Evolutionary conservation across 2,888 invertebrate species (phyloP), one percentile per base, ranked within the genome.

Genomic region (Pollenia labialis): DNA sequence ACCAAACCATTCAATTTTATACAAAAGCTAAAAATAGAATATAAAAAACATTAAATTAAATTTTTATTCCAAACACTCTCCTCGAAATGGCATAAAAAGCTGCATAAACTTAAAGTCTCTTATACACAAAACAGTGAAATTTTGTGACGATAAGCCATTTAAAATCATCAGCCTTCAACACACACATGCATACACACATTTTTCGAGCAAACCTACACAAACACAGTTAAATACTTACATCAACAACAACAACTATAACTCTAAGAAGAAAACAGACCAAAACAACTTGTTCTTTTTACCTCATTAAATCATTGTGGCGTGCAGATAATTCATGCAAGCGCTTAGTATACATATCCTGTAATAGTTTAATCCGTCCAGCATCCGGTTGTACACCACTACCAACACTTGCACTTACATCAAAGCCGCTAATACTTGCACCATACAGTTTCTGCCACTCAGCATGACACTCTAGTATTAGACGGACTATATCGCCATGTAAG

Each of bases 391-490:
- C 40, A 40, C 4, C 40, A 60, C 44, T 50, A 16, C 14, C 44
- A 56, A 16, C n/a, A 64, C 48, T 40, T 1, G 18, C 14, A 23
- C 32, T 32, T 6, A 8, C 46, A 18, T 64, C 9, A 23, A 4
- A 42, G 16, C 32, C 50, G 4, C 44, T 56, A 46, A 42, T 68
- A 40, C 16, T 32, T 12, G 12, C 40, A n/a, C 32, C 44, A 58
- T 80, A 82, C 23, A 40, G 66, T 11, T 58, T 71, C 44, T 75
- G 32, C 60, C 75, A 86, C 48, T 86, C 64, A 50, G 75, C 83
- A 58, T 86, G 82, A 52, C 82, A 82, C 50, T 86, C 79, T 14
- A 82, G 82, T 64, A 86, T 71, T 44, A 86, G 72, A 23, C 82
- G 81, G 0, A 68, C n/a, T 50, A 87, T 84, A 4, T 60, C 46